Conservation (phyloP, 2,888 invertebrate species). For the Melangyna quadrimaculata region DNA sequence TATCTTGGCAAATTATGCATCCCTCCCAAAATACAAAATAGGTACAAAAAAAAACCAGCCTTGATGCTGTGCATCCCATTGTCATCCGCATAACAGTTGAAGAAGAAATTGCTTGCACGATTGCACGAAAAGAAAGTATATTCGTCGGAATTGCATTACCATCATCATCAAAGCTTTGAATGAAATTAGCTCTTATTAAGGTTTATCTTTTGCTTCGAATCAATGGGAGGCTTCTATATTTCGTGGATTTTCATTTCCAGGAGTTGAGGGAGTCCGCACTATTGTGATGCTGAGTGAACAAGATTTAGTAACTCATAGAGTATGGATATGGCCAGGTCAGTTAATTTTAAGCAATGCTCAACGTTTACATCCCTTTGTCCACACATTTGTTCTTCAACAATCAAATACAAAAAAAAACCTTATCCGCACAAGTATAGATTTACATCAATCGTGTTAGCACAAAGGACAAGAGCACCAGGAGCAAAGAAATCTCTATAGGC, state of each 20-base stretch:
- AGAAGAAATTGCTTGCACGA: slow-evolving; percentile 70
- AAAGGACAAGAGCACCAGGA: slow-evolving; percentile 33
- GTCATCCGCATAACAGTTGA: slow-evolving; percentile 60
- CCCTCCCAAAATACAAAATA: background rate
- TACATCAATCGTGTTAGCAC: slow-evolving; percentile 40
- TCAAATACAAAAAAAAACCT: background rate
- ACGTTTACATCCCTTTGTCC: slow-evolving; percentile 52
- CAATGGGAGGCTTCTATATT: slow-evolving; percentile 34
- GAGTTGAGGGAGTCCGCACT: background rate
- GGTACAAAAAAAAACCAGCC: background rate
- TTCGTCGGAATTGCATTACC: slow-evolving; percentile 44
- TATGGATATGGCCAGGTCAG: slow-evolving; percentile 38
- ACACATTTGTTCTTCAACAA: slow-evolving; percentile 61
- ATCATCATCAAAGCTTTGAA: slow-evolving; percentile 25
- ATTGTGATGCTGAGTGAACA: slow-evolving; percentile 12
- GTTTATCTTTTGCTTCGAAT: slow-evolving; percentile 43
- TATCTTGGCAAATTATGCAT: slow-evolving; percentile 50
- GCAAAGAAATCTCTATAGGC: slow-evolving; percentile 45
- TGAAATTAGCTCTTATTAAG: slow-evolving; percentile 67
- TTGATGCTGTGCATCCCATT: slow-evolving; percentile 48
- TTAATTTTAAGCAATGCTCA: slow-evolving; percentile 62
- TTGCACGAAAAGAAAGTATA: slow-evolving; percentile 71
- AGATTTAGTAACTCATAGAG: slow-evolving; percentile 64
- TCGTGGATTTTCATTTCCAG: slow-evolving; percentile 31
- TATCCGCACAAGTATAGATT: slow-evolving; percentile 5